Conservation (phyloP, 2,113 vertebrate species). For the Pongo abelii region DNA sequence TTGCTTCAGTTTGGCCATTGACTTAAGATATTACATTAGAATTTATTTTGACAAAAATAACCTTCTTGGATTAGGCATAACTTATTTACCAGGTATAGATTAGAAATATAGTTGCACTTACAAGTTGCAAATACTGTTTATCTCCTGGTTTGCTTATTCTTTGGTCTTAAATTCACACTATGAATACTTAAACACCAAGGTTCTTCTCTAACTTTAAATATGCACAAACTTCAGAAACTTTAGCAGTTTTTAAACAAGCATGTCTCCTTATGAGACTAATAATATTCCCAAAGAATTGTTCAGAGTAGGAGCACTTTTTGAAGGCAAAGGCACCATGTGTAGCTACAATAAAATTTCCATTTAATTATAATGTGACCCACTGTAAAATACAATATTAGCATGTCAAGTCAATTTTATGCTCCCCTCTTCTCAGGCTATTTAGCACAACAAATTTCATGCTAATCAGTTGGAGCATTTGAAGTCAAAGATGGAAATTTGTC, state of each 20-base stretch:
- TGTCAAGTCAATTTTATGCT: slow-evolving; percentile 78
- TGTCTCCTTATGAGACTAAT: background rate
- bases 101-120: background rate
- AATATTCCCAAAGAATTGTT: background rate
- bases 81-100: background rate
- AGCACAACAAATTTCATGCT: slow-evolving; percentile 75
- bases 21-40: background rate
- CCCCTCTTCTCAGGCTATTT: slow-evolving; percentile 66
- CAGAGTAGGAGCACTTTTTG: slow-evolving; percentile 51
- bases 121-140: background rate
- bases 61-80: background rate
- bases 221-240: slow-evolving; percentile 10
- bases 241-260: background rate
- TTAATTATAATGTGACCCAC: slow-evolving; percentile 65
- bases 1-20: background rate
- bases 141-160: background rate
- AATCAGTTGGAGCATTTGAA: slow-evolving; percentile 70
- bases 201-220: slow-evolving; percentile 27
- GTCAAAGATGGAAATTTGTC: slow-evolving; percentile 64
- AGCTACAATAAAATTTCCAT: slow-evolving; percentile 64
- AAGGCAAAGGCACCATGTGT: slow-evolving; percentile 63
- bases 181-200: background rate
- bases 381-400: slow-evolving; percentile 72
- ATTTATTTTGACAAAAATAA: background rate
- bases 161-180: background rate